These are phyloP conservation scores for Anthrax anthrax DNA, from an alignment of 2,888 invertebrate genomes.

Conservation along the genomic window DNA sequence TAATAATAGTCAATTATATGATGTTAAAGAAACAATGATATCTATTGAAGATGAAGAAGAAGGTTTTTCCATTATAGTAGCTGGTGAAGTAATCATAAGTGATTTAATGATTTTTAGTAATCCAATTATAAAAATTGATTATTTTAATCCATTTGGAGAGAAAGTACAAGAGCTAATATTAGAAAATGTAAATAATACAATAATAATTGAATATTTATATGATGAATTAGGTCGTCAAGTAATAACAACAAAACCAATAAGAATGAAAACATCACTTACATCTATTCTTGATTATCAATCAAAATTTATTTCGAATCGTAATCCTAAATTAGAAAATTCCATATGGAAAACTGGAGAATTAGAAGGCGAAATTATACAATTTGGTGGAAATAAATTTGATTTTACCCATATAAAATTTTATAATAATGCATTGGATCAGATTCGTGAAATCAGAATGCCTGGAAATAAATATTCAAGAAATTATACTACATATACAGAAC, in stretches of 20 bases:
- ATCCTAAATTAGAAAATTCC: background rate
- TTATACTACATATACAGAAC: background rate
- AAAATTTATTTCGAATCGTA: constrained; percentile 5
- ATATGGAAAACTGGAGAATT: constrained; percentile 7
- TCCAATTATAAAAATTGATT: background rate
- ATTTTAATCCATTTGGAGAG: constrained; percentile 5
- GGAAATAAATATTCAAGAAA: constrained; percentile 4
- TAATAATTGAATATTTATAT: constrained; percentile 7
- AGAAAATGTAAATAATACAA: constrained; percentile 1
- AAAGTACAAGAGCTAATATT: constrained; percentile 3
- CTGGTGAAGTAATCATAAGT: background rate
- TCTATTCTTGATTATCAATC: background rate
- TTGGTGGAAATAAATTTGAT: constrained; percentile 3
- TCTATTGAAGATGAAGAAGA: too few species aligned
- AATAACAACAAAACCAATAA: constrained; percentile 4
- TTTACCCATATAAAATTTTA: constrained; percentile 2
- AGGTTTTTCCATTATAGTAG: background rate
- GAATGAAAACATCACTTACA: background rate
- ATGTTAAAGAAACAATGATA: constrained; percentile 1
- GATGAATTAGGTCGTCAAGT: constrained; percentile 7
- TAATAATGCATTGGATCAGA: constrained; percentile 6
- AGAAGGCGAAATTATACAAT: background rate
- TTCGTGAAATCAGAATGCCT: constrained; percentile 1
- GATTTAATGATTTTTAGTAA: constrained; percentile 6
- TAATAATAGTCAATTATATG: constrained; percentile 4